Evolutionary conservation across 1,140 invertebrate genomes (phyloP).

Genomic region (Zaprionus vittiger): DNA sequence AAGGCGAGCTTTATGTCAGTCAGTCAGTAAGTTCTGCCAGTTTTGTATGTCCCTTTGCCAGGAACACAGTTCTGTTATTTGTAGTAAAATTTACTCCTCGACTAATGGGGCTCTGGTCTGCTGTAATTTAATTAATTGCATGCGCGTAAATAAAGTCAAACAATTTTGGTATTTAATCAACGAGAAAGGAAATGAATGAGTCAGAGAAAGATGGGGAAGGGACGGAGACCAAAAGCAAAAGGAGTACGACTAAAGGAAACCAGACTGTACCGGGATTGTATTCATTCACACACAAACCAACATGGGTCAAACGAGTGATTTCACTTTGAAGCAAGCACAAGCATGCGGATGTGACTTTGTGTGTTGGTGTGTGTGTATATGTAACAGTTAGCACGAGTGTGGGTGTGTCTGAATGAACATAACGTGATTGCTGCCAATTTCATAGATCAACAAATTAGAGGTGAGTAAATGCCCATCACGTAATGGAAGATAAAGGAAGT

Average conservation of each 20-base stretch:
- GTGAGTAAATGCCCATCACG: constrained; percentile 67
- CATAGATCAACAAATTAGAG: constrained; percentile 63
- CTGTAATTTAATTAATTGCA: constrained; percentile 78
- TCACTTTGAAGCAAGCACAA: constrained; percentile 69
- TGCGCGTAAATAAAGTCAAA: constrained; percentile 72
- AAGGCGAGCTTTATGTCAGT: background rate
- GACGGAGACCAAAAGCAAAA: constrained; percentile 34
- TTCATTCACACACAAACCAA: background rate
- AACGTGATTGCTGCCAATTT: constrained; percentile 75
- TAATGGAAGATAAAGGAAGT: background rate
- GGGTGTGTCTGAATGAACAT: constrained; percentile 62
- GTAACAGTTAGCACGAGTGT: constrained; percentile 21
- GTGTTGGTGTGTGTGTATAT: constrained; percentile 12
- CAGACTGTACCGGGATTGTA: background rate
- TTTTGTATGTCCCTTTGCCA: background rate
- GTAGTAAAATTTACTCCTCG: constrained; percentile 18
- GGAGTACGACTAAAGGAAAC: constrained; percentile 3
- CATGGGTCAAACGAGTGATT: constrained; percentile 59
- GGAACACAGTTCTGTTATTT: constrained; percentile 23
- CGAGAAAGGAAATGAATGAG: constrained; percentile 69
- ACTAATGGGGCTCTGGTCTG: constrained; percentile 31
- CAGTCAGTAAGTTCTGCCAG: too few species aligned
- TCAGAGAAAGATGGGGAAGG: constrained; percentile 38
- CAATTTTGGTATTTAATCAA: constrained; percentile 79
- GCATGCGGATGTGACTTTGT: constrained; percentile 35